A percentile compares a stretch with the other conserved stretches of the same genome.
Conservation (phyloP, 2,797 vertebrate species). For the Lemur catta region DNA sequence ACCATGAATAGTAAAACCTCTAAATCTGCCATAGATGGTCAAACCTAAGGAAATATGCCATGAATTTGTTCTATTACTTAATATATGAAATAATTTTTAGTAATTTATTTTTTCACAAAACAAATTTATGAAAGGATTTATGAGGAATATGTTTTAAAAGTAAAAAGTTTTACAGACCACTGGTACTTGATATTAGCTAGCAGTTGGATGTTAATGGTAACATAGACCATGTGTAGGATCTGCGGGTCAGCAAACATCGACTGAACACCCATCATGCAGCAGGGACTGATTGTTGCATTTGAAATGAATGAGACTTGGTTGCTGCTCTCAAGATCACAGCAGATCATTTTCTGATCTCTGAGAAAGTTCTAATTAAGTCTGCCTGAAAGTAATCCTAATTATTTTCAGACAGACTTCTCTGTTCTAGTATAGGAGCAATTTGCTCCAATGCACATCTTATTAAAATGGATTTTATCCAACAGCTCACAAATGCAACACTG, state of each 20-base stretch:
- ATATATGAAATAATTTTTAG: neutral
- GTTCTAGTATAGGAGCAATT: neutral
- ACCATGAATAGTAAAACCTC: neutral
- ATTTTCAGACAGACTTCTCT: neutral
- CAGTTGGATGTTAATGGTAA: neutral
- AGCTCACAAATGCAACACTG: neutral
- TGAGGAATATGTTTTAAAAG: neutral
- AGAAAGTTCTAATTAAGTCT: neutral
- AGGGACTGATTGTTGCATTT: neutral
- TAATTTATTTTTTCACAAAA: slow-evolving; percentile 10
- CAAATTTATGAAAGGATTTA: neutral
- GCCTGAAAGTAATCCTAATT: neutral
- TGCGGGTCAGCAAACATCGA: neutral
- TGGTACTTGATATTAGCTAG: neutral
- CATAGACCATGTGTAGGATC: neutral
- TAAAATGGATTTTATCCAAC: slow-evolving; percentile 20
- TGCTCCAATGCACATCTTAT: neutral
- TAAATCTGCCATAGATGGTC: neutral
- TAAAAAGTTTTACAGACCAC: neutral
- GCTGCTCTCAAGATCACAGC: neutral
- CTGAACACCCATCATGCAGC: neutral
- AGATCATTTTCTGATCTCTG: neutral
- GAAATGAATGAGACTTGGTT: neutral
- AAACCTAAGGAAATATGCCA: neutral
- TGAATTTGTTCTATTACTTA: neutral